A percentile compares a stretch with the other conserved stretches of the same genome.
These are phyloP conservation scores for Peromyscus polionotus DNA, from an alignment of 2,113 vertebrate species.

Conservation along the genomic window DNA sequence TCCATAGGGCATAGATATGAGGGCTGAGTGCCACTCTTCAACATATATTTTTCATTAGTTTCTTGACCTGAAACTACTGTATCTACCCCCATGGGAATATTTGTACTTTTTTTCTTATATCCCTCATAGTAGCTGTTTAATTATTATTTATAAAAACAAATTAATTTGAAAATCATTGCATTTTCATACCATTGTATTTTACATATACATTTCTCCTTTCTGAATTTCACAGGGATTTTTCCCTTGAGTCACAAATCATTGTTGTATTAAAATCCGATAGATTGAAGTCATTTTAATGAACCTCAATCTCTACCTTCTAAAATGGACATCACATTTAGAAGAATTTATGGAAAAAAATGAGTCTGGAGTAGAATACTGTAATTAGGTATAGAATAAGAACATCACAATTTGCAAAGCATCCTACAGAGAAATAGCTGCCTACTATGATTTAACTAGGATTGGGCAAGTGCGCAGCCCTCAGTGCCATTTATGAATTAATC, in stretches of 20 bases:
- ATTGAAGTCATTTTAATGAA: slow-evolving; percentile 64
- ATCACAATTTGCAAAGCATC: slow-evolving; percentile 75
- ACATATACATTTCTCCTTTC: not conserved
- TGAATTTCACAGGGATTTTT: slow-evolving; percentile 27
- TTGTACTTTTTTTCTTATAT: not conserved
- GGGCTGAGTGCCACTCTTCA: not conserved
- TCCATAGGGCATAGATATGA: not conserved
- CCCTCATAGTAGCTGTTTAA: not conserved
- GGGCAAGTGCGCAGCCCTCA: slow-evolving; percentile 84
- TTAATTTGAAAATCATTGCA: slow-evolving; percentile 35
- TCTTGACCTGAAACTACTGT: not conserved
- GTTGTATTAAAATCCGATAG: not conserved
- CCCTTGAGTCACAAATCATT: slow-evolving; percentile 33
- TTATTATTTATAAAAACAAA: slow-evolving; percentile 53
- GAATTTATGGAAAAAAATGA: slow-evolving; percentile 73
- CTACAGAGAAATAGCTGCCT: slow-evolving; percentile 79
- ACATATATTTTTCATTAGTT: not conserved
- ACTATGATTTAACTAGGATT: slow-evolving; percentile 86
- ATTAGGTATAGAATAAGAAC: slow-evolving; percentile 76
- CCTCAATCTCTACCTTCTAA: slow-evolving; percentile 68
- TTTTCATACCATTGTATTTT: slow-evolving; percentile 47
- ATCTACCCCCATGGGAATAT: not conserved
- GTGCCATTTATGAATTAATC: slow-evolving; percentile 88
- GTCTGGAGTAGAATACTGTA: slow-evolving; percentile 68
- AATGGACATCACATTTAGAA: slow-evolving; percentile 69